Conservation (phyloP, 1,140 invertebrate species). For the Daktulosphaira vitifoliae region DNA sequence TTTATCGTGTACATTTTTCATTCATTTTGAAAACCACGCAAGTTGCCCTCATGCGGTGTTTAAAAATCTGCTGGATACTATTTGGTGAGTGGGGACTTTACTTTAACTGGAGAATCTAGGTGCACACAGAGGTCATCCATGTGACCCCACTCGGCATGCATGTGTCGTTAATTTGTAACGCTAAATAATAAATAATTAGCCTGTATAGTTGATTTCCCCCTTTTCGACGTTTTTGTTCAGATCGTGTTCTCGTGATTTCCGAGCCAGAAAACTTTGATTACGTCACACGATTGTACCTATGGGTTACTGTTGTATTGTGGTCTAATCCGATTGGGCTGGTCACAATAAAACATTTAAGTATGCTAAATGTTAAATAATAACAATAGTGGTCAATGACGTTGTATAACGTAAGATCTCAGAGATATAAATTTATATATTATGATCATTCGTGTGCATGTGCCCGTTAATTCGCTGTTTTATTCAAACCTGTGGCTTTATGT, state of each 20-base stretch:
- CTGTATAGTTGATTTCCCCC: background rate
- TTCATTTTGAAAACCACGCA: too few relatives aligned
- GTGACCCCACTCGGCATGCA: conserved; percentile 1
- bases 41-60: background rate
- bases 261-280: background rate
- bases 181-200: conserved; percentile 20
- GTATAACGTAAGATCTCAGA: too few relatives aligned
- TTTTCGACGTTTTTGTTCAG: conserved; percentile 1
- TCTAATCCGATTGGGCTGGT: too few relatives aligned
- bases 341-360: too few relatives aligned
- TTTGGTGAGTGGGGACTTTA: too few relatives aligned
- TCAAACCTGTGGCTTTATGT: too few relatives aligned
- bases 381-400: too few relatives aligned
- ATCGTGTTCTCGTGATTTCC: conserved; percentile 14
- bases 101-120: too few relatives aligned
- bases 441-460: too few relatives aligned
- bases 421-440: too few relatives aligned
- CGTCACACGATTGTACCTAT: background rate
- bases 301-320: background rate
- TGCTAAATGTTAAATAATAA: too few relatives aligned
- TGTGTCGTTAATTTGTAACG: conserved; percentile 23
- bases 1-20: background rate
- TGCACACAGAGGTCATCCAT: background rate
- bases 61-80: background rate
- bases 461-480: too few relatives aligned